These are phyloP conservation scores for Rhyacophila brunnea DNA, from an alignment of 1,140 invertebrate species.

Conservation along the genomic window DNA sequence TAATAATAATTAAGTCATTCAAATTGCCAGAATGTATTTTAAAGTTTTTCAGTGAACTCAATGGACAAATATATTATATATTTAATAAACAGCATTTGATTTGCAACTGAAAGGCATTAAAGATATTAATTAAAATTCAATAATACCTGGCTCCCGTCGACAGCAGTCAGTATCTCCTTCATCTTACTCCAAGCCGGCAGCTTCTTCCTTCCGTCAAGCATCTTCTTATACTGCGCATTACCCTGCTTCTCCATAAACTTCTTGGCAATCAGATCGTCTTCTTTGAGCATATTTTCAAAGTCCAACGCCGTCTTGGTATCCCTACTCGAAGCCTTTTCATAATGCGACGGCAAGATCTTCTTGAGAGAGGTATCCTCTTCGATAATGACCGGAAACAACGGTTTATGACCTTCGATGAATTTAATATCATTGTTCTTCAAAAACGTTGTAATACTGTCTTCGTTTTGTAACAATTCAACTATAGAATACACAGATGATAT, in stretches of 20 bases:
- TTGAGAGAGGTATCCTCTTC: conserved; percentile 40
- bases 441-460: conserved; percentile 62
- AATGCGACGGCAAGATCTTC: conserved; percentile 55
- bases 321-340: conserved; percentile 58
- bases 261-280: conserved; percentile 61
- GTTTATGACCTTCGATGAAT: conserved; percentile 54
- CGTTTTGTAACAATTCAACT: conserved; percentile 67
- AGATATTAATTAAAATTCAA: no score
- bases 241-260: conserved; percentile 59
- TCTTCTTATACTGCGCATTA: conserved; percentile 61
- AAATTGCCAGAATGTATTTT: no score
- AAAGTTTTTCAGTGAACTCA: no score
- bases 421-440: conserved; percentile 56
- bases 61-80: no score
- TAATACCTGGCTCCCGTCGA: conserved; percentile 61
- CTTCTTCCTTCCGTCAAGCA: conserved; percentile 60
- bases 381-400: conserved; percentile 47
- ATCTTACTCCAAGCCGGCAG: conserved; percentile 68
- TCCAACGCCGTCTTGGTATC: conserved; percentile 53
- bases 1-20: no score
- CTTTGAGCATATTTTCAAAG: conserved; percentile 54
- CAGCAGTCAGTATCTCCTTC: conserved; percentile 63
- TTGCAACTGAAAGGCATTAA: no score
- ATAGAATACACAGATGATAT: conserved; percentile 68
- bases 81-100: no score